These are phyloP conservation scores for Ochropleura plecta DNA, from an alignment of 2,888 invertebrate species.

Conservation along the genomic window DNA sequence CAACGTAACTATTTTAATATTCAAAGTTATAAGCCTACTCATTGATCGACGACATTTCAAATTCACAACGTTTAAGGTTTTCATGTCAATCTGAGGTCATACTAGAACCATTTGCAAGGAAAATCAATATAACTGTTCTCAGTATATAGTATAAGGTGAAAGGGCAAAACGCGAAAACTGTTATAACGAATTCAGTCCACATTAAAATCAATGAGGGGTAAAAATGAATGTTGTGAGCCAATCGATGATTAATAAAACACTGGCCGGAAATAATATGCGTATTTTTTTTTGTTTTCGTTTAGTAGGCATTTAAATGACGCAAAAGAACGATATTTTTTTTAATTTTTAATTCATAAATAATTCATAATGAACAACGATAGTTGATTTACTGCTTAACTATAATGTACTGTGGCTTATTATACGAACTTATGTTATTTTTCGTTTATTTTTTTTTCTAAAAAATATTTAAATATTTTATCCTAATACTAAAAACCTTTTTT, in stretches of 20 bases:
- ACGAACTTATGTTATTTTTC: background rate
- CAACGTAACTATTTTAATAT: constrained; percentile 7
- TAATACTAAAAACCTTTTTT: background rate
- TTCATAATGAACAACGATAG: background rate
- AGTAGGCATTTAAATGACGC: background rate
- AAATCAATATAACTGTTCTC: background rate
- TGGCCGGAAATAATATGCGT: too few relatives aligned
- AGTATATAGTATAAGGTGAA: background rate
- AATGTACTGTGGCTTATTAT: constrained; percentile 10
- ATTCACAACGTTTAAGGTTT: background rate
- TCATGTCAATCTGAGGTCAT: background rate
- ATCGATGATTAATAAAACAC: too few relatives aligned
- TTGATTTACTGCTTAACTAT: constrained; percentile 37
- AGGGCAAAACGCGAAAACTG: too few relatives aligned
- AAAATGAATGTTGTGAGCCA: too few relatives aligned
- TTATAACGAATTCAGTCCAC: too few relatives aligned
- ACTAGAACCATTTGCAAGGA: background rate
- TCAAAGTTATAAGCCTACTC: constrained; percentile 10
- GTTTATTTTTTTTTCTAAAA: background rate
- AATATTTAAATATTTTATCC: background rate
- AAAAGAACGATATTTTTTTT: background rate
- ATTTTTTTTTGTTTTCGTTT: too few relatives aligned
- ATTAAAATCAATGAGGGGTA: too few relatives aligned
- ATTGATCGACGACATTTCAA: background rate
- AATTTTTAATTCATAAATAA: background rate